phyloP scores from a whole-genome alignment of 1,140 invertebrate species.

The Microplitis mediator region DNA sequence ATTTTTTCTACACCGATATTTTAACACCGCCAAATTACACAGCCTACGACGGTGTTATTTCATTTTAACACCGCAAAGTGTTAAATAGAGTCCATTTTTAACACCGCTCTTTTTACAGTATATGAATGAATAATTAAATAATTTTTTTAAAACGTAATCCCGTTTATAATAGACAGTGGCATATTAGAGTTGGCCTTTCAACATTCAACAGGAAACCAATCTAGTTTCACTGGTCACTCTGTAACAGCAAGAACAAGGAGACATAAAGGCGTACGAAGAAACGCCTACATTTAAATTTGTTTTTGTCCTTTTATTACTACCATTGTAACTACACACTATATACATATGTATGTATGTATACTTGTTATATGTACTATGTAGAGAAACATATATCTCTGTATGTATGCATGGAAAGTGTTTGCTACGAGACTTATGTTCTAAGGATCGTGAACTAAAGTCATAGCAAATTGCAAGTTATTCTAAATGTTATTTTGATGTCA shows the following conservation, averaged over 20 bases:
- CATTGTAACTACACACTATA: too few species aligned
- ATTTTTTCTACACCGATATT: too few species aligned
- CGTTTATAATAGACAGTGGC: conserved; percentile 34
- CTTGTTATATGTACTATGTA: background rate
- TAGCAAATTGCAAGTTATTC: background rate
- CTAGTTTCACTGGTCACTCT: conserved; percentile 33
- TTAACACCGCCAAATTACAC: too few species aligned
- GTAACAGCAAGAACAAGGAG: conserved; percentile 2
- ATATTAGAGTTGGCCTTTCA: conserved; percentile 44
- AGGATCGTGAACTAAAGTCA: background rate
- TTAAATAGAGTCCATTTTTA: too few species aligned
- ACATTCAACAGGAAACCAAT: conserved; percentile 51
- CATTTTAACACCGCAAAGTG: too few species aligned
- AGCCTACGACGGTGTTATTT: too few species aligned
- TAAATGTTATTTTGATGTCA: conserved; percentile 21
- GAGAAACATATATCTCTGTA: background rate
- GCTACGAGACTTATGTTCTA: background rate
- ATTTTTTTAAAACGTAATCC: conserved; percentile 31
- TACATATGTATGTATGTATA: background rate
- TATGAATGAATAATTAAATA: conserved; percentile 4
- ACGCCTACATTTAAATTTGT: conserved; percentile 17
- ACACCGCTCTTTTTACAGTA: background rate
- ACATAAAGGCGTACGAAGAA: conserved; percentile 14
- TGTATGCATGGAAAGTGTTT: conserved; percentile 11
- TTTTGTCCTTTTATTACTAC: conserved; percentile 9